A percentile compares a stretch with the other conserved stretches of the same genome.
phyloP scores from a whole-genome alignment of 2,888 invertebrate genomes.

The Anorthoa munda region DNA sequence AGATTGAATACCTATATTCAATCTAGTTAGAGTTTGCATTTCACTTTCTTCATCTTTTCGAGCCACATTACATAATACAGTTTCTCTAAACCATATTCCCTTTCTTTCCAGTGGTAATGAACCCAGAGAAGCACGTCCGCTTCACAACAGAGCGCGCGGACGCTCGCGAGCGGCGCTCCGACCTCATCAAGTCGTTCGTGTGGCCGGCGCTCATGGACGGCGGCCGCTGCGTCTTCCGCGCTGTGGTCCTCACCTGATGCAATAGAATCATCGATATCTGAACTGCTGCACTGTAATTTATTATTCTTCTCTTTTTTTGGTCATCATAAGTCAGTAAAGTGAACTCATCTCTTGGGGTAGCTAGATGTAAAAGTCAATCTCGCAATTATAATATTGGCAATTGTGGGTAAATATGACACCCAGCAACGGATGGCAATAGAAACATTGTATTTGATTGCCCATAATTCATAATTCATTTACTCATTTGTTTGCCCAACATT shows the following conservation, averaged over 20 bases:
- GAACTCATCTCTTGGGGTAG: too few relatives aligned
- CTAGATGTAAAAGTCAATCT: too few relatives aligned
- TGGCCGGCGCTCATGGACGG: conserved; percentile 97
- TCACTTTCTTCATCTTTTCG: not conserved
- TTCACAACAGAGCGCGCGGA: conserved; percentile 89
- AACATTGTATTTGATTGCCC: too few relatives aligned
- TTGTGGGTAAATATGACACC: too few relatives aligned
- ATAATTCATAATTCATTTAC: too few relatives aligned
- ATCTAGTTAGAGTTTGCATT: not conserved
- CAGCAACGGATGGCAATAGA: too few relatives aligned
- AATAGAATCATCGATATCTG: not conserved
- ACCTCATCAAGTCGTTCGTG: conserved; percentile 94
- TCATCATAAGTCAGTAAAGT: too few relatives aligned
- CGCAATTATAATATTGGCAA: too few relatives aligned
- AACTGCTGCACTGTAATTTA: conserved; percentile 12
- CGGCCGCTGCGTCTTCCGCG: conserved; percentile 95
- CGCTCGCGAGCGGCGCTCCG: conserved; percentile 93
- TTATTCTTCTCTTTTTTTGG: not conserved
- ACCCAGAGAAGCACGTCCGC: conserved; percentile 94
- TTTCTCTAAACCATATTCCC: not conserved
- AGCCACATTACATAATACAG: not conserved
- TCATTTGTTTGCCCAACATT: too few relatives aligned
- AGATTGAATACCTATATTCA: too few relatives aligned
- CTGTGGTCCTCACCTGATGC: conserved; percentile 95
- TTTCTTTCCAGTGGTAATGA: conserved; percentile 90